Percentiles rank a stretch among this genome's conserved stretches.
Conservation (phyloP, 2,888 invertebrate genomes). For the Conops quadrifasciatus region DNA sequence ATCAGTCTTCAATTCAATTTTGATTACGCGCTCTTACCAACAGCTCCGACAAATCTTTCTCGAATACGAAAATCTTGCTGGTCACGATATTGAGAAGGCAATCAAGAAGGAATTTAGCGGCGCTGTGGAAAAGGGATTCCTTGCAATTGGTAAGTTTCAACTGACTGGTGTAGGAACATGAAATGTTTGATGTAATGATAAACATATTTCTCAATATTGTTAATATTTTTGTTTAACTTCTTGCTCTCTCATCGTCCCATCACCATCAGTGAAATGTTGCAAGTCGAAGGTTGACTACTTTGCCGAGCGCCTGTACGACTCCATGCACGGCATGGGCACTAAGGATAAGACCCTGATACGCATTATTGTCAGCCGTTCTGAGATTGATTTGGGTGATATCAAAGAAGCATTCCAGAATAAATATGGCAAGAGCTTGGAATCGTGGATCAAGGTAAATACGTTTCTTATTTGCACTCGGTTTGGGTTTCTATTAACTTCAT, state of each 20-base stretch:
- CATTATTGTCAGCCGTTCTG: slow-evolving; percentile 88
- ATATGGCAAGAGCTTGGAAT: slow-evolving; percentile 83
- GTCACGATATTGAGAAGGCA: slow-evolving; percentile 83
- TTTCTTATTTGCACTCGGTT: not conserved
- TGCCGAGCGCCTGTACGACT: slow-evolving; percentile 87
- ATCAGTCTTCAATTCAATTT: slow-evolving; percentile 84
- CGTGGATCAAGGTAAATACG: slow-evolving; percentile 79
- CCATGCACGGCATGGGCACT: slow-evolving; percentile 89
- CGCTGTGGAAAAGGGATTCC: slow-evolving; percentile 83
- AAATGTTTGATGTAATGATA: not conserved
- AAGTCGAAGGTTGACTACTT: slow-evolving; percentile 92
- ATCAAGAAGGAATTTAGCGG: slow-evolving; percentile 92
- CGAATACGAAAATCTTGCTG: slow-evolving; percentile 83
- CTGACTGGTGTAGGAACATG: too few species aligned
- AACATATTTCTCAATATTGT: slow-evolving; percentile 24
- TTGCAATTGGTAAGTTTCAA: slow-evolving; percentile 79
- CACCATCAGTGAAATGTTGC: slow-evolving; percentile 70
- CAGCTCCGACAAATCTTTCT: slow-evolving; percentile 86
- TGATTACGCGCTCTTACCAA: slow-evolving; percentile 88
- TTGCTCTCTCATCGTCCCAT: slow-evolving; percentile 20
- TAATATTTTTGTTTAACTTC: slow-evolving; percentile 24
- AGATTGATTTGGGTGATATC: slow-evolving; percentile 92
- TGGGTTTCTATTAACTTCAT: slow-evolving; percentile 6
- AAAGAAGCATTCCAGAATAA: slow-evolving; percentile 87
- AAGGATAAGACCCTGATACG: slow-evolving; percentile 92